A percentile compares a stretch with the other conserved stretches of the same genome.
Evolutionary conservation across 1,140 invertebrate species (phyloP).

Genomic region (Onthophagus taurus): DNA sequence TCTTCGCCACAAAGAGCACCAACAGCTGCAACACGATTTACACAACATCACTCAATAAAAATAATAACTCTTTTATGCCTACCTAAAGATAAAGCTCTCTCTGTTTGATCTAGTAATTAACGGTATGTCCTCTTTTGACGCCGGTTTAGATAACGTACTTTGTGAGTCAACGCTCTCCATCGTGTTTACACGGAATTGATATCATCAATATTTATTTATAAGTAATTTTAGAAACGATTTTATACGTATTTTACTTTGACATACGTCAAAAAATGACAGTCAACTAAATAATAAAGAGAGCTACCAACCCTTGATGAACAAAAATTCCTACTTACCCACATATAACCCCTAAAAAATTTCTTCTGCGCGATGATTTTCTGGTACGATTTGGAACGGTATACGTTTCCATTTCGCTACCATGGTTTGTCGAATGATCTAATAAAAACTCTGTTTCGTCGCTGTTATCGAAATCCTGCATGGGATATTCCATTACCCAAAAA

Average conservation of each 20-base stretch:
- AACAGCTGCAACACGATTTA: slow-evolving; percentile 47
- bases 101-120: slow-evolving; percentile 48
- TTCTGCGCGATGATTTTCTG: slow-evolving; percentile 24
- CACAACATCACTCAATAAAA: slow-evolving; percentile 6
- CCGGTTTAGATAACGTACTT: slow-evolving; percentile 42
- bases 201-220: slow-evolving; percentile 5
- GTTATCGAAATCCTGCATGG: slow-evolving; percentile 51
- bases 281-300: slow-evolving; percentile 6
- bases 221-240: slow-evolving; percentile 8
- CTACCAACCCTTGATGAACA: slow-evolving; percentile 1
- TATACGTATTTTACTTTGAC: background rate
- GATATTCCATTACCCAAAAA: slow-evolving; percentile 35
- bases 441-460: slow-evolving; percentile 56
- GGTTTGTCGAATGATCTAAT: slow-evolving; percentile 41
- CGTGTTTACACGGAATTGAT: slow-evolving; percentile 7
- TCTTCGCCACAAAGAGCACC: slow-evolving; percentile 54
- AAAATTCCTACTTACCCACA: slow-evolving; percentile 40
- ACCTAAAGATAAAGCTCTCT: slow-evolving; percentile 45
- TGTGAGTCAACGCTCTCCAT: slow-evolving; percentile 41
- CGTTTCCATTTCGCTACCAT: slow-evolving; percentile 35
- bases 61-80: slow-evolving; percentile 17
- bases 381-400: slow-evolving; percentile 32
- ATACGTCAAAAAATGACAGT: slow-evolving; percentile 3
- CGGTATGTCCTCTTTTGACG: slow-evolving; percentile 54
- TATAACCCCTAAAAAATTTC: slow-evolving; percentile 31